Evolutionary conservation across 2,888 invertebrate species (phyloP), one percentile per base, ranked within the genome.

Genomic region (Brenthis hecate): DNA sequence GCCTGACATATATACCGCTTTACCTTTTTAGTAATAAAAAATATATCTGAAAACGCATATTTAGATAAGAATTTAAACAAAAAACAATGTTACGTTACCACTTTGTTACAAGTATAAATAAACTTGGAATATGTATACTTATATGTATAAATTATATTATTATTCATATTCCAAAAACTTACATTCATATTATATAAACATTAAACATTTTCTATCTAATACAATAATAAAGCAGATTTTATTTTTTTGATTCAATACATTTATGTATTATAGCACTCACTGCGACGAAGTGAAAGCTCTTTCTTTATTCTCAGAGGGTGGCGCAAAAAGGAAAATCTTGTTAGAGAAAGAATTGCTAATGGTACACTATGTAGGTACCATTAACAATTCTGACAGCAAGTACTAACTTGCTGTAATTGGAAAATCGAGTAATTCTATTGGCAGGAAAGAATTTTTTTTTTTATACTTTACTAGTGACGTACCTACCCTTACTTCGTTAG

Each of bases 271-370:
- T 16, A 66, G 50, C 54, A 43, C 50, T 48, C 62, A 14, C 19
- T 47, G 62, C 19, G 48, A 56, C 1, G 32, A 57, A 32, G 56
- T 48, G 23, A 47, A 36, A 61, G 66, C 66, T 28, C 53, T 54
- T 16, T 60, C 60, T 57, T 55, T 62, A 6, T 47, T 63, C 58
- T 53, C 63, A 55, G 48, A n/a, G 64, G 60, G 64, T 47, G 47
- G 63, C 57, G 62, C 51, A 54, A 62, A 62, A 54, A 57, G 56
- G 66, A 69, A 69, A 66, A 69, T 48, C 62, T 57, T 56, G 62
- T 66, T 60, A 65, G 54, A 60, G 53, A 48, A 58, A 60, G 47
- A 28, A 47, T 58, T 48, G 50, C 62, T 62, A 53, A 62, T 62
- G 53, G 62, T 43, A 43, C 32, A 50, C 51, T 65, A 50, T 48